phyloP scores from a whole-genome alignment of 2,797 vertebrate genomes.

The Aeoliscus strigatus region DNA sequence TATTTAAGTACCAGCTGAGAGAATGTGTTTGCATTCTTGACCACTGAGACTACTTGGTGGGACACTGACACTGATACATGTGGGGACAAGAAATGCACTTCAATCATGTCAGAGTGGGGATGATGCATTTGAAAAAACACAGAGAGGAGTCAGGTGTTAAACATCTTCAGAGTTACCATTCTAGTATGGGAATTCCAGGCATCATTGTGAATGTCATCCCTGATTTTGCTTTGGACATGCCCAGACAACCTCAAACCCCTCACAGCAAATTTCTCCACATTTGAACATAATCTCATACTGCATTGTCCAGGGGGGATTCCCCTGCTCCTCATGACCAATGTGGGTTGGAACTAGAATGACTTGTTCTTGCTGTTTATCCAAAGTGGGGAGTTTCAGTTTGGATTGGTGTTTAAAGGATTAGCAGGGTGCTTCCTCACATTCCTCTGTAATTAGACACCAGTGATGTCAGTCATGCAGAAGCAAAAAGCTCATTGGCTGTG shows the following conservation, averaged over 20 bases:
- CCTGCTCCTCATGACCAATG: conserved; percentile 15
- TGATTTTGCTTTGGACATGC: no score
- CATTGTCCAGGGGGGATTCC: conserved; percentile 41
- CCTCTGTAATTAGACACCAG: conserved; percentile 75
- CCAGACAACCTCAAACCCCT: conserved; percentile 19
- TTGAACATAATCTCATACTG: conserved; percentile 43
- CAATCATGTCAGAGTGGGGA: no score
- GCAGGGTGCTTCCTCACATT: conserved; percentile 67
- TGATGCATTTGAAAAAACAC: no score
- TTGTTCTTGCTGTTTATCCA: conserved; percentile 57
- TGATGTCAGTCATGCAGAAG: conserved; percentile 68
- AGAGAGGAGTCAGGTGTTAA: no score
- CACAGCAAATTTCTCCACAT: conserved; percentile 12
- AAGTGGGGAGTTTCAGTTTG: conserved; percentile 59
- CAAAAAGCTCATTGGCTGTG: conserved; percentile 63
- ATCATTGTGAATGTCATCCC: no score
- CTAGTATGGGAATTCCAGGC: no score
- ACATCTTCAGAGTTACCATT: no score
- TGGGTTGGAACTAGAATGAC: conserved; percentile 47
- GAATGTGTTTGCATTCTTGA: no score
- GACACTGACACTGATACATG: no score
- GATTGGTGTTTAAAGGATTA: conserved; percentile 74
- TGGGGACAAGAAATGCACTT: no score
- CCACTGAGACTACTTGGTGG: no score
- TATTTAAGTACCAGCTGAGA: no score